Conservation (phyloP, 2,888 invertebrate genomes). For the Thalpophila matura region DNA sequence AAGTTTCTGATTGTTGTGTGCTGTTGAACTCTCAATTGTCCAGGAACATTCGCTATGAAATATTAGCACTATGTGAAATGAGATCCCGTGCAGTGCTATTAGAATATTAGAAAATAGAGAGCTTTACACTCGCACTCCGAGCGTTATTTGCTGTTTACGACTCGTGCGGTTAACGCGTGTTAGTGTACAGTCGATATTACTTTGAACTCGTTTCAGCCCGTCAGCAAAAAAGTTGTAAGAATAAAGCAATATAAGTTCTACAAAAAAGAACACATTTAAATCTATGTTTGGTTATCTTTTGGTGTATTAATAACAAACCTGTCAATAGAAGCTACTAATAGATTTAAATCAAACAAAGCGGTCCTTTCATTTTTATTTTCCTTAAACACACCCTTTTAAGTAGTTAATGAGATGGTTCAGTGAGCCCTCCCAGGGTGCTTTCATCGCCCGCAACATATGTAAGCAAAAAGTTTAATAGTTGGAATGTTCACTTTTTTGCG, state of each 20-base stretch:
- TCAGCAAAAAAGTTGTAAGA: not conserved
- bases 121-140: conserved; percentile 10
- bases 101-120: conserved; percentile 52
- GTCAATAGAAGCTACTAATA: conserved; percentile 27
- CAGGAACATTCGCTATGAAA: conserved; percentile 48
- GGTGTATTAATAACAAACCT: conserved; percentile 18
- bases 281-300: not conserved
- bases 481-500: conserved; percentile 79
- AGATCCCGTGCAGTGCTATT: conserved; percentile 50
- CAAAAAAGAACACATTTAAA: not conserved
- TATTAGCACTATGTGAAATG: conserved; percentile 52
- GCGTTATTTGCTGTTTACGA: conserved; percentile 24
- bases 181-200: conserved; percentile 6
- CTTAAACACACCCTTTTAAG: conserved; percentile 58
- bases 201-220: not conserved
- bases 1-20: conserved; percentile 71
- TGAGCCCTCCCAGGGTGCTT: conserved; percentile 75
- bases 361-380: conserved; percentile 30
- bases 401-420: conserved; percentile 74
- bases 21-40: conserved; percentile 69
- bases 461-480: conserved; percentile 75
- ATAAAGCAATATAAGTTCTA: not conserved
- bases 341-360: conserved; percentile 37
- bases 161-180: conserved; percentile 20
- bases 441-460: conserved; percentile 67